phyloP scores from a whole-genome alignment of 2,888 invertebrate species.

The Lithophane ornitopus region DNA sequence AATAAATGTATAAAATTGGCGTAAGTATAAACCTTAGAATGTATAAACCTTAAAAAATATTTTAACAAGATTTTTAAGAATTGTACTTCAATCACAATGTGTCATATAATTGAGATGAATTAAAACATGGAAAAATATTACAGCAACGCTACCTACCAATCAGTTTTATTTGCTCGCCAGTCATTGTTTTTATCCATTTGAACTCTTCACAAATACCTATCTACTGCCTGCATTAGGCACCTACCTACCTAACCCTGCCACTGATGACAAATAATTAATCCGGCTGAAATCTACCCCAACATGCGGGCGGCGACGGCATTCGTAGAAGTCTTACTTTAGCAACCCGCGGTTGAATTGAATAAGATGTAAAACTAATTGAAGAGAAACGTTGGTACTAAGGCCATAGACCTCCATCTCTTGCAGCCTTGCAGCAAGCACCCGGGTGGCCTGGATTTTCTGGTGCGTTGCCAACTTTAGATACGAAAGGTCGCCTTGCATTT shows the following conservation, averaged over 20 bases:
- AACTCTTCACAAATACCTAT: not conserved
- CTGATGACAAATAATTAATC: not conserved
- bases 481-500: not conserved
- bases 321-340: not conserved
- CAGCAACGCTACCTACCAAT: not conserved
- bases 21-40: not conserved
- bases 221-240: not conserved
- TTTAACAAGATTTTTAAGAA: constrained; percentile 3
- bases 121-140: not conserved
- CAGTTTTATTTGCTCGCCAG: not conserved
- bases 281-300: not conserved
- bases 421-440: not conserved
- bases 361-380: not conserved
- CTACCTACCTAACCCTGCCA: not conserved
- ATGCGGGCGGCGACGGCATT: not conserved
- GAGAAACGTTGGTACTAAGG: not conserved
- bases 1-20: not conserved
- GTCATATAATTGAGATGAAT: not conserved
- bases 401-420: not conserved
- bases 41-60: not conserved
- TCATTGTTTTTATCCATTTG: not conserved
- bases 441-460: not conserved
- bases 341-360: not conserved
- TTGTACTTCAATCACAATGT: constrained; percentile 11
- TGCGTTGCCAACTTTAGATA: not conserved